Percentiles rank a stretch among this genome's conserved stretches.
Evolutionary conservation across 2,113 vertebrate genomes (phyloP).

Genomic region (Tonatia bakeri): DNA sequence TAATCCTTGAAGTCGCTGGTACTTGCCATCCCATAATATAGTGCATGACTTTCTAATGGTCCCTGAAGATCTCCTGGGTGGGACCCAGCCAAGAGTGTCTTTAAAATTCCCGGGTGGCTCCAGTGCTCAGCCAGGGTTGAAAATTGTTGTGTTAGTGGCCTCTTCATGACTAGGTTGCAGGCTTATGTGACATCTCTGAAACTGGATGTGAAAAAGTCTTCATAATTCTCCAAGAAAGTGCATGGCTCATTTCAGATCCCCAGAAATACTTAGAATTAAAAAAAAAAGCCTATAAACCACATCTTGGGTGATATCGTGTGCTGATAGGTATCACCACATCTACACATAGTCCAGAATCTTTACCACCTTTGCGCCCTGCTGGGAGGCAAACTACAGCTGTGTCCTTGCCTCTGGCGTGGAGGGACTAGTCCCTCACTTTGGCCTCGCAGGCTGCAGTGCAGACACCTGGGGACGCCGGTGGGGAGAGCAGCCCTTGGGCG

Average conservation of each 20-base stretch:
- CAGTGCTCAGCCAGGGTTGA: not conserved
- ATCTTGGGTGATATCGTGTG: not conserved
- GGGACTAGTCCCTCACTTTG: not conserved
- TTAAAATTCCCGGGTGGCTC: not conserved
- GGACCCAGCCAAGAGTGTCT: not conserved
- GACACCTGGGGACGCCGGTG: not conserved
- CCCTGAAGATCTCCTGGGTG: not conserved
- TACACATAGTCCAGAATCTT: not conserved
- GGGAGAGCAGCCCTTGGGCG: no score
- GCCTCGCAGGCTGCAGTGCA: accelerated
- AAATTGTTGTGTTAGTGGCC: not conserved
- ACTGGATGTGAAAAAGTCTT: not conserved
- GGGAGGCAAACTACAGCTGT: not conserved
- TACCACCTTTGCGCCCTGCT: not conserved
- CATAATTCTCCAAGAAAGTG: not conserved
- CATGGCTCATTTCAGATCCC: not conserved
- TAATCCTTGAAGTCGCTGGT: not conserved
- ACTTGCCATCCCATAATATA: not conserved
- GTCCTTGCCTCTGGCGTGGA: not conserved
- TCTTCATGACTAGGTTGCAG: not conserved
- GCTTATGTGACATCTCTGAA: not conserved
- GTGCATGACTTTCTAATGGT: not conserved
- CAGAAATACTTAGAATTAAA: not conserved
- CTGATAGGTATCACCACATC: not conserved
- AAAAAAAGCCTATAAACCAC: not conserved